phyloP scores from a whole-genome alignment of 2,113 vertebrate species.

The Ranitomeya variabilis region DNA sequence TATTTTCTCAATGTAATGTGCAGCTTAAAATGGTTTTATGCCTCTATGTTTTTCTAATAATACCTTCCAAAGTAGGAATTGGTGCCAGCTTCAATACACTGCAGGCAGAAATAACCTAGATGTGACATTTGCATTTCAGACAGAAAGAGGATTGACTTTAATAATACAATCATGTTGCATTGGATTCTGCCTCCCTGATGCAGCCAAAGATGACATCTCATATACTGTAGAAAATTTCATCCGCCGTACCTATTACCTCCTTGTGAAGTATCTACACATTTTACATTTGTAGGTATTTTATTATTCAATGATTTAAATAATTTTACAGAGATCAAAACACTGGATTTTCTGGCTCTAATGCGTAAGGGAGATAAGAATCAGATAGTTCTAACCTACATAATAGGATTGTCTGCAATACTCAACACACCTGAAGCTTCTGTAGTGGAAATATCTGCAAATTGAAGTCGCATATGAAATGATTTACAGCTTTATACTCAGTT shows the following conservation, averaged over 20 bases:
- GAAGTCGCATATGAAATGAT: neutral
- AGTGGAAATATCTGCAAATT: constrained; percentile 15
- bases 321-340: constrained; percentile 40
- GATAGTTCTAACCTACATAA: constrained; percentile 4
- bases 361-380: constrained; percentile 2
- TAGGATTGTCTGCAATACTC: constrained; percentile 20
- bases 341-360: constrained; percentile 18
- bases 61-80: constrained; percentile 19
- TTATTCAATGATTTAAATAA: constrained; percentile 43
- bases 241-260: constrained; percentile 18
- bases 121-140: constrained; percentile 48
- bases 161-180: constrained; percentile 48
- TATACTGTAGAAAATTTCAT: constrained; percentile 40
- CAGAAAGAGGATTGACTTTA: constrained; percentile 51
- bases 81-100: constrained; percentile 39
- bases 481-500: neutral
- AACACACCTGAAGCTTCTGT: neutral
- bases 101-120: constrained; percentile 15
- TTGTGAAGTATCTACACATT: constrained; percentile 29
- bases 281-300: constrained; percentile 52
- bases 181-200: constrained; percentile 26
- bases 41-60: neutral
- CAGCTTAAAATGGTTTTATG: neutral
- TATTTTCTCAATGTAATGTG: neutral
- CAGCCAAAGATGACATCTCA: constrained; percentile 28